A percentile compares a stretch with the other conserved stretches of the same genome.
Conservation (phyloP, 2,888 invertebrate species). For the Elysia crispata region DNA sequence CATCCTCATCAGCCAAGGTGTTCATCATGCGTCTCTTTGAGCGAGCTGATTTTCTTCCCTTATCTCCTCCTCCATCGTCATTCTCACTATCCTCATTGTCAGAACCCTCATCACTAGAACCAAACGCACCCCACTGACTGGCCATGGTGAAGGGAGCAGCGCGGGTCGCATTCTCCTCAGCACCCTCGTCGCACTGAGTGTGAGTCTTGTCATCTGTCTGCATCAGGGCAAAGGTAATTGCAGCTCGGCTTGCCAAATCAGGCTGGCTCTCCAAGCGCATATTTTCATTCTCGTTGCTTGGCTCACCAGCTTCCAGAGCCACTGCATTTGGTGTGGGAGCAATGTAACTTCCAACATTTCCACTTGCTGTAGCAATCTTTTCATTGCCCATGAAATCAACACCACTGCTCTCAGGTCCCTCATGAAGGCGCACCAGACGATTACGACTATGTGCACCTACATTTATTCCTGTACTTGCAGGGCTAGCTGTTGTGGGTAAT, state of each 20-base stretch:
- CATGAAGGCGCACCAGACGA: constrained; percentile 28
- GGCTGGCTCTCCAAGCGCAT: constrained; percentile 45
- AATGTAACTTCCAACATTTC: neutral
- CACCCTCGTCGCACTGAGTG: constrained; percentile 71
- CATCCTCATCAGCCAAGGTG: constrained; percentile 70
- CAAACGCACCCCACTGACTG: constrained; percentile 97
- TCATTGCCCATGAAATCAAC: constrained; percentile 36
- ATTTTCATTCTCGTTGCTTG: constrained; percentile 51
- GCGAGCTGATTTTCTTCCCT: constrained; percentile 60
- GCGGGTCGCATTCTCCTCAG: constrained; percentile 75
- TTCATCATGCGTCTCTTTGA: constrained; percentile 60
- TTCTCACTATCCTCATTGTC: constrained; percentile 61
- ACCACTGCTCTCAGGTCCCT: constrained; percentile 36
- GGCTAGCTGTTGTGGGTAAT: constrained; percentile 16
- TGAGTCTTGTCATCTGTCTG: constrained; percentile 72
- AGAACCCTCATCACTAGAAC: constrained; percentile 89
- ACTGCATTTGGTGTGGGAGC: neutral
- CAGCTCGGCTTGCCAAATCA: constrained; percentile 61
- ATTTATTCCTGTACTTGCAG: neutral
- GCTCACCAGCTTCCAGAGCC: constrained; percentile 41
- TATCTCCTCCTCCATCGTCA: constrained; percentile 59
- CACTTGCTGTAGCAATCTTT: constrained; percentile 22
- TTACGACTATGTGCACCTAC: constrained; percentile 6
- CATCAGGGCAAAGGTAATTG: constrained; percentile 68
- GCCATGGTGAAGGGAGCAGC: constrained; percentile 86